Evolutionary conservation across 2,888 invertebrate species (phyloP).

Genomic region (Athrips mouffetella): DNA sequence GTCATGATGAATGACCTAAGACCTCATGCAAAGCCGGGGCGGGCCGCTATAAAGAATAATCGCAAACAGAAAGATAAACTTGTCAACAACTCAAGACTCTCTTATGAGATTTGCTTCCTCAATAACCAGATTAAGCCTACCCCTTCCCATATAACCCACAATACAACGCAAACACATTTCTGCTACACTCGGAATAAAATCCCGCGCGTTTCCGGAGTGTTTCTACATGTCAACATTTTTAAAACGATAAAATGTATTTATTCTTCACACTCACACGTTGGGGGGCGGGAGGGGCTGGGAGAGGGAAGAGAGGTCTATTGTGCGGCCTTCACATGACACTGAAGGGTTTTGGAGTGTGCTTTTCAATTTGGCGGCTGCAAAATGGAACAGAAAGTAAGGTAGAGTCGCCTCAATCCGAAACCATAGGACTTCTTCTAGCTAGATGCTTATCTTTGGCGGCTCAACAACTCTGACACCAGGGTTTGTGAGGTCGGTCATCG

Average conservation of each 20-base stretch:
- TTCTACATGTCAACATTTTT: conserved; percentile 37
- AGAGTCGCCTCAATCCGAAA: no score
- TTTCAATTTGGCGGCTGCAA: conserved; percentile 64
- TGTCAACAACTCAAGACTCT: background rate
- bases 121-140: background rate
- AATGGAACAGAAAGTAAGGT: background rate
- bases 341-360: conserved; percentile 75
- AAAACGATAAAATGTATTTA: conserved; percentile 46
- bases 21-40: no score
- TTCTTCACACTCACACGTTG: conserved; percentile 20
- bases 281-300: conserved; percentile 24
- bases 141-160: no score
- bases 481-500: no score
- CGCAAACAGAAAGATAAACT: no score
- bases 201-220: background rate
- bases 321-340: conserved; percentile 62
- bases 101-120: background rate
- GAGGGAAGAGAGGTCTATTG: conserved; percentile 52
- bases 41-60: no score
- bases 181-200: background rate
- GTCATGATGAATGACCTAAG: no score
- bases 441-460: no score
- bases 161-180: background rate
- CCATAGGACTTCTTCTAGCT: background rate
- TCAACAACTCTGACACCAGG: no score